phyloP scores from a whole-genome alignment of 2,797 vertebrate genomes.

The Malurus splendens region DNA sequence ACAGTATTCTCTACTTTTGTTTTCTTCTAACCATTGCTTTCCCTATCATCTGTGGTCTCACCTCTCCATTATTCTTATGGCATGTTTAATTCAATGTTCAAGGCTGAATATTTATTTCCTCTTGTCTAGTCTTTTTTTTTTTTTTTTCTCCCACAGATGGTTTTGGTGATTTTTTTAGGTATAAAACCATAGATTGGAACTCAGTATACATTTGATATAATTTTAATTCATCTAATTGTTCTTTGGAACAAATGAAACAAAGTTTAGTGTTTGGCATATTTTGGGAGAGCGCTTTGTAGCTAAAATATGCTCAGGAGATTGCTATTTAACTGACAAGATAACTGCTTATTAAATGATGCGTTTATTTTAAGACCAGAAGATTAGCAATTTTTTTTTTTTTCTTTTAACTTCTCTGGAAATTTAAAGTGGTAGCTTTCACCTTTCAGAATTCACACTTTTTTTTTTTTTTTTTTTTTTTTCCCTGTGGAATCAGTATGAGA shows the following conservation, averaged over 20 bases:
- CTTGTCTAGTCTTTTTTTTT: background rate
- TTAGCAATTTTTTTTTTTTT: background rate
- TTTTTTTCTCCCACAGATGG: background rate
- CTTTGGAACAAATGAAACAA: background rate
- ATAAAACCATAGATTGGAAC: background rate
- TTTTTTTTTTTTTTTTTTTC: background rate
- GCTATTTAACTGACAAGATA: constrained; percentile 26
- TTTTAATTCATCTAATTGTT: background rate
- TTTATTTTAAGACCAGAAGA: constrained; percentile 19
- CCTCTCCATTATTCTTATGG: background rate
- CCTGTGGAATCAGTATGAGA: background rate
- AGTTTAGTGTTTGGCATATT: background rate
- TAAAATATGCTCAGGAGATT: background rate
- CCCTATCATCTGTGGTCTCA: background rate
- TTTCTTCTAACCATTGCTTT: background rate
- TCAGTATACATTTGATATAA: background rate
- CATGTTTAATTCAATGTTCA: background rate
- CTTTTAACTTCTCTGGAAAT: background rate
- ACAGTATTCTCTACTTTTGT: background rate
- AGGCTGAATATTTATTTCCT: background rate
- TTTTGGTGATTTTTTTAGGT: background rate
- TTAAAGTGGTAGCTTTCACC: background rate
- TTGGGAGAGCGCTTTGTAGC: background rate
- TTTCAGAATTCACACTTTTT: background rate
- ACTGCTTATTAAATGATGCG: background rate